These are phyloP conservation scores for Motacilla tschutschensis DNA, from an alignment of 2,113 vertebrate species.

Conservation along the genomic window DNA sequence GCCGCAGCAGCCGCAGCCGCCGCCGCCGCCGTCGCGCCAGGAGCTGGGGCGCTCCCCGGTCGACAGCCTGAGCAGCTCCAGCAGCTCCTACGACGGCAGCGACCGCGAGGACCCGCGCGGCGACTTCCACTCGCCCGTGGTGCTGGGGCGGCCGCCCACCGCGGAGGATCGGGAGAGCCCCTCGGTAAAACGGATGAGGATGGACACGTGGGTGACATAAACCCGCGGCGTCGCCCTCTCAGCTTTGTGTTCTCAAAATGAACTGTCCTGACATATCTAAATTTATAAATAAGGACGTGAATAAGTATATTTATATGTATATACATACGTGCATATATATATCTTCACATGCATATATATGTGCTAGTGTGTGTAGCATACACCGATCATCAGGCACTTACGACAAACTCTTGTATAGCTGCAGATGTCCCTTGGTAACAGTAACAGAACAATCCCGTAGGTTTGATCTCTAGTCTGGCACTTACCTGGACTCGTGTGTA, in stretches of 20 bases:
- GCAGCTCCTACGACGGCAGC: constrained; percentile 96
- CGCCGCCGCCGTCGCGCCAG: constrained; percentile 82
- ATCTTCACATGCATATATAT: constrained; percentile 74
- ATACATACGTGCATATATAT: constrained; percentile 78
- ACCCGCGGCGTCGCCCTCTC: background rate
- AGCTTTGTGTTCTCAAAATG: constrained; percentile 55
- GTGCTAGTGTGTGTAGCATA: constrained; percentile 75
- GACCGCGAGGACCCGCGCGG: constrained; percentile 91
- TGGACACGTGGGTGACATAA: constrained; percentile 99
- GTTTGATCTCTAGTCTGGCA: constrained; percentile 86
- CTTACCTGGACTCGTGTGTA: constrained; percentile 81
- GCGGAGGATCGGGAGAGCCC: constrained; percentile 89
- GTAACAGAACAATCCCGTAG: constrained; percentile 75
- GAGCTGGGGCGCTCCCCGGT: constrained; percentile 94
- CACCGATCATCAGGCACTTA: constrained; percentile 88
- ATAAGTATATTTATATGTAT: constrained; percentile 82
- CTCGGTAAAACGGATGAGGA: constrained; percentile 94
- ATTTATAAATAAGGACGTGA: constrained; percentile 78
- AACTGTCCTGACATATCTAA: constrained; percentile 84
- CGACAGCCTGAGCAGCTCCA: constrained; percentile 97
- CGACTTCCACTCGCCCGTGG: constrained; percentile 90
- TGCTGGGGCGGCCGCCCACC: constrained; percentile 84
- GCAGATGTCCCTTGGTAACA: constrained; percentile 75
- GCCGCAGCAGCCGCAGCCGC: constrained; percentile 72
- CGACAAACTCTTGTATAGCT: constrained; percentile 78